Conservation (phyloP, 2,888 invertebrate species). For the Rambutsinella grinnellia region DNA sequence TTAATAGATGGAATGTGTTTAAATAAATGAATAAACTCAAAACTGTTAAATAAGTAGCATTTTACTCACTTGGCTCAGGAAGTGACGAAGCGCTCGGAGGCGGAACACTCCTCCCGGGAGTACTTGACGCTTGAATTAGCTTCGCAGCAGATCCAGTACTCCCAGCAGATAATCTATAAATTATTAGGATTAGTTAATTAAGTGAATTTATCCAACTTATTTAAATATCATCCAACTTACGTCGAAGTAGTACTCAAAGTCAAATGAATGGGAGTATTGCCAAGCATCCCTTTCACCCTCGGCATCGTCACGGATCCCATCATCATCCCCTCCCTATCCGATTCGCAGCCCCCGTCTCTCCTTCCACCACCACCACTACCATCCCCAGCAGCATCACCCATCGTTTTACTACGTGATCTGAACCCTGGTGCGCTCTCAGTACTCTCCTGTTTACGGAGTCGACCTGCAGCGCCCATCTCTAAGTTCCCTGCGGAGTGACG, state of each 20-base stretch:
- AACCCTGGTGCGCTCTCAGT: slow-evolving; percentile 73
- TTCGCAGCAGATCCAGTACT: slow-evolving; percentile 79
- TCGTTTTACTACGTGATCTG: slow-evolving; percentile 90
- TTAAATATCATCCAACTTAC: too few relatives aligned
- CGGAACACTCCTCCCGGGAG: slow-evolving; percentile 67
- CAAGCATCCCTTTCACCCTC: slow-evolving; percentile 77
- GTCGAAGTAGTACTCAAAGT: slow-evolving; percentile 94
- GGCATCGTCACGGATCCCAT: slow-evolving; percentile 59
- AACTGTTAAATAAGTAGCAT: background rate
- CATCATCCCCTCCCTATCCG: slow-evolving; percentile 64
- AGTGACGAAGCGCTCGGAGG: slow-evolving; percentile 60
- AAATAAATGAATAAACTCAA: background rate
- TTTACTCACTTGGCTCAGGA: slow-evolving; percentile 66
- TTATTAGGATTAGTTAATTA: too few relatives aligned
- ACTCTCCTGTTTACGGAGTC: slow-evolving; percentile 68
- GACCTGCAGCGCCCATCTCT: slow-evolving; percentile 76
- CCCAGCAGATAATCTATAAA: slow-evolving; percentile 80
- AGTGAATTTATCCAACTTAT: too few relatives aligned
- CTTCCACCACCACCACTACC: background rate
- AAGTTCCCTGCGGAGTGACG: slow-evolving; percentile 87
- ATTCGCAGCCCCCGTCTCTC: slow-evolving; percentile 57
- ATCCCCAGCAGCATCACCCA: slow-evolving; percentile 80
- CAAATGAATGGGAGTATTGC: slow-evolving; percentile 93
- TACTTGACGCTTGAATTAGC: slow-evolving; percentile 71
- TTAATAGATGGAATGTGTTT: background rate